Conservation (phyloP, 2,797 vertebrate species). For the Syndactyla subalaris region DNA sequence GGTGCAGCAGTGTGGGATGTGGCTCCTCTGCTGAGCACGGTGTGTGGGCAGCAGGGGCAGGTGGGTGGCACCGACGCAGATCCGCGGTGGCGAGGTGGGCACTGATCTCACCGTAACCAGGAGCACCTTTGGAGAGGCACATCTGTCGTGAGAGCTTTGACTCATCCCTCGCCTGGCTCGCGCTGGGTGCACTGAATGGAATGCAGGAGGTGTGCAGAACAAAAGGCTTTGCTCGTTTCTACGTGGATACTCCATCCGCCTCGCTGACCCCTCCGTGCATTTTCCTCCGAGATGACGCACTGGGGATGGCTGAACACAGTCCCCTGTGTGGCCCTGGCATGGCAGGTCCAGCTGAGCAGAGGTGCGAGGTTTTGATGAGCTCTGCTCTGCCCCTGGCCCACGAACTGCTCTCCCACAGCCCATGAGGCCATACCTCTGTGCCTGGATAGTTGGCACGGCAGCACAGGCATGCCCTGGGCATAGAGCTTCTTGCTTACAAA, state of each 20-base stretch:
- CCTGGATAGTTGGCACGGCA: background rate
- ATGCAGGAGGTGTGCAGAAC: background rate
- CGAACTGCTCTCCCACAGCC: background rate
- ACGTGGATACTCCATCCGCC: background rate
- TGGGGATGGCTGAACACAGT: rapidly evolving
- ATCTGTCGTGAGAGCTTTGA: background rate
- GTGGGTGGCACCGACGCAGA: background rate
- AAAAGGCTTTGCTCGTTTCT: background rate
- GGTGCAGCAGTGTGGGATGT: background rate
- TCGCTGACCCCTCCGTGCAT: rapidly evolving
- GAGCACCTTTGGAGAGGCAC: background rate
- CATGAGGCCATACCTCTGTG: background rate
- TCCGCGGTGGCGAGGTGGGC: rapidly evolving
- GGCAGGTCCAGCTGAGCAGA: background rate
- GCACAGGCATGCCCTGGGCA: background rate
- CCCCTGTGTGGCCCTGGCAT: rapidly evolving
- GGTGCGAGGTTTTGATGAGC: background rate
- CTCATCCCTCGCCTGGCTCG: background rate
- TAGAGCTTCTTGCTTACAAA: background rate
- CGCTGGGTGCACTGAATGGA: background rate
- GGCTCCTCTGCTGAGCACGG: background rate
- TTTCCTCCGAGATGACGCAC: rapidly evolving
- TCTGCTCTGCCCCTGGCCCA: background rate
- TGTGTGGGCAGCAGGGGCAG: background rate
- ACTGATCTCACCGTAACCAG: background rate